These are phyloP conservation scores for Glyphotaelius pellucidus DNA, from an alignment of 2,888 invertebrate species.

Conservation along the genomic window DNA sequence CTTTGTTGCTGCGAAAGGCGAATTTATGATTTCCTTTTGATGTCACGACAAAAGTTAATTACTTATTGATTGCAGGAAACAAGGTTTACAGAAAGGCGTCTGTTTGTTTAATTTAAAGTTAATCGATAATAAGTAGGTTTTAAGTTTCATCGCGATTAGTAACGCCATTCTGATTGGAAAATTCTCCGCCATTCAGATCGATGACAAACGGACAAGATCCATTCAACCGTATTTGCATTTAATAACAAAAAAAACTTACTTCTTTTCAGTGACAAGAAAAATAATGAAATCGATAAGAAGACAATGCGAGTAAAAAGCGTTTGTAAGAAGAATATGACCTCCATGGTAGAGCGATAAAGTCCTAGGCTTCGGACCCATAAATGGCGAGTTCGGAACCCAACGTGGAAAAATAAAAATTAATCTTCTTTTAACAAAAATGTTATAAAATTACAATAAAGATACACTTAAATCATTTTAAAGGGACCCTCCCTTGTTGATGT, in stretches of 20 bases:
- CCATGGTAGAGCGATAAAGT: not conserved
- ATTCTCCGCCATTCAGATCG: not conserved
- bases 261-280: not conserved
- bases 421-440: no score
- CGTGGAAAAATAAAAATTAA: not conserved
- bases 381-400: not conserved
- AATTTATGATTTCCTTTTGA: not conserved
- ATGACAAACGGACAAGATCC: not conserved
- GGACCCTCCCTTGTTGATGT: no score
- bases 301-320: not conserved
- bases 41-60: not conserved
- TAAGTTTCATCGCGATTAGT: not conserved
- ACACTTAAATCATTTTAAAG: no score
- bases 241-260: not conserved
- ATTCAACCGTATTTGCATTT: not conserved
- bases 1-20: not conserved
- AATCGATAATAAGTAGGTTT: not conserved
- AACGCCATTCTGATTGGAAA: not conserved
- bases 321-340: not conserved
- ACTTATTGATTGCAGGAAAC: not conserved
- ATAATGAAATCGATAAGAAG: not conserved
- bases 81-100: not conserved
- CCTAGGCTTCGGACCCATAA: no score
- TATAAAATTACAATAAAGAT: no score
- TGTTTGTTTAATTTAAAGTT: not conserved